phyloP scores from a whole-genome alignment of 2,888 invertebrate species.

The Tetramorium bicarinatum region DNA sequence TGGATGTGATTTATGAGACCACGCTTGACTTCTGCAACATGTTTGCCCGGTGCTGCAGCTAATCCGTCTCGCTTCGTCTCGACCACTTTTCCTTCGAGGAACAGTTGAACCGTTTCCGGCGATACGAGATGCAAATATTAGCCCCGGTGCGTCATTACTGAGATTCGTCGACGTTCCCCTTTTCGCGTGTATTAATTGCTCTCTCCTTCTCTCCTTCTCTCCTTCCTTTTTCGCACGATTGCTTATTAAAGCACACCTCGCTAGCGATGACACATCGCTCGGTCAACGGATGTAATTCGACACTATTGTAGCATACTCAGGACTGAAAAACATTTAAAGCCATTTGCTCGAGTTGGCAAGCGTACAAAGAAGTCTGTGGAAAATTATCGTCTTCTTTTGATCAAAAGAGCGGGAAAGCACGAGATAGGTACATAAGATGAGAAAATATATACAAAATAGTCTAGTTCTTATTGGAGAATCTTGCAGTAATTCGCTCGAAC shows the following conservation, averaged over 20 bases:
- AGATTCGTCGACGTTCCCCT: conserved; percentile 5
- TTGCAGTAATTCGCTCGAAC: not conserved
- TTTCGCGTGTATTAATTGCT: not conserved
- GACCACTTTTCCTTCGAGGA: conserved; percentile 44
- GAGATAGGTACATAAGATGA: not conserved
- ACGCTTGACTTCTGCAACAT: conserved; percentile 58
- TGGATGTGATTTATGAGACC: conserved; percentile 74
- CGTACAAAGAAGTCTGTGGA: not conserved
- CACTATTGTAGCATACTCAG: not conserved
- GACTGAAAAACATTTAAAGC: conserved; percentile 7
- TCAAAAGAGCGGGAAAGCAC: not conserved
- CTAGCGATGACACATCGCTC: not conserved
- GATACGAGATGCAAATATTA: conserved; percentile 38
- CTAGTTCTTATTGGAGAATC: conserved; percentile 1
- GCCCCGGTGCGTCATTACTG: not conserved
- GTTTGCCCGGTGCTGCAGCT: conserved; percentile 53
- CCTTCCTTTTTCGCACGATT: conserved; percentile 11
- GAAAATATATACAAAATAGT: not conserved
- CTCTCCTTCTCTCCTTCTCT: not conserved
- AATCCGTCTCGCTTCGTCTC: conserved; percentile 62
- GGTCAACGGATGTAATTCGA: conserved; percentile 25
- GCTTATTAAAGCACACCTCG: not conserved
- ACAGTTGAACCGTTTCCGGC: conserved; percentile 20
- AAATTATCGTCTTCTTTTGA: conserved; percentile 21
- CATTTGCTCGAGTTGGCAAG: not conserved